Conservation (phyloP, 2,888 invertebrate genomes). For the Aproaerema taeniolella region DNA sequence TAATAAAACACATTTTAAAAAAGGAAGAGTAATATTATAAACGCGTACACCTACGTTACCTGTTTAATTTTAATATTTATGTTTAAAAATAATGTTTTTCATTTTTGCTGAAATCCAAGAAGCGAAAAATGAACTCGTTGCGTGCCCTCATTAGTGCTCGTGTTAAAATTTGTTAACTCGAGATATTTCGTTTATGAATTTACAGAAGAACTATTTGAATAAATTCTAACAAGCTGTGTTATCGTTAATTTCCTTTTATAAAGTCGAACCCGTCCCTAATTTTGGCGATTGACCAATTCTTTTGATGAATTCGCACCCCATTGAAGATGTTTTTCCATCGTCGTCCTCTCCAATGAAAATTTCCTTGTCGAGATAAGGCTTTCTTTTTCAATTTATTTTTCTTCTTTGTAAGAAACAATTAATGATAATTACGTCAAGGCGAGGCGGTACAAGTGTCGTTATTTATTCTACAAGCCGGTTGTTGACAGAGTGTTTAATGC, state of each 20-base stretch:
- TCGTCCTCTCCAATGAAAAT: slow-evolving; percentile 21
- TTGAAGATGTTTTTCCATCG: slow-evolving; percentile 11
- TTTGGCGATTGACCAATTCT: slow-evolving; percentile 7
- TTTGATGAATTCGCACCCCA: slow-evolving; percentile 14
- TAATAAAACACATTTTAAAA: too few relatives aligned
- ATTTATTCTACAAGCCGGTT: slow-evolving; percentile 4
- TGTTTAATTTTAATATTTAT: too few relatives aligned
- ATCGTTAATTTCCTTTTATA: not conserved
- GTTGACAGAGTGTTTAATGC: slow-evolving; percentile 6
- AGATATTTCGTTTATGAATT: too few relatives aligned
- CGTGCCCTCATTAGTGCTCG: too few relatives aligned
- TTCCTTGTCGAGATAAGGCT: slow-evolving; percentile 13
- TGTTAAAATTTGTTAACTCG: too few relatives aligned
- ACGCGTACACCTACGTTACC: too few relatives aligned
- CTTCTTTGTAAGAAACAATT: slow-evolving; percentile 20
- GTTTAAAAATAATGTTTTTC: too few relatives aligned
- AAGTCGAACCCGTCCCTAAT: slow-evolving; percentile 7
- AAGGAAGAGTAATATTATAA: too few relatives aligned
- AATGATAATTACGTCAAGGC: slow-evolving; percentile 17
- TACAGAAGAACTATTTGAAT: slow-evolving; percentile 1
- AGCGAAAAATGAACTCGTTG: too few relatives aligned
- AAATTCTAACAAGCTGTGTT: slow-evolving; percentile 5
- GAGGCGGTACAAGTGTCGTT: slow-evolving; percentile 5
- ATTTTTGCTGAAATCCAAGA: too few relatives aligned
- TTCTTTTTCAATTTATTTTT: slow-evolving; percentile 20